Evolutionary conservation across 1,140 invertebrate species (phyloP).

Genomic region (Bombus haemorrhoidalis): DNA sequence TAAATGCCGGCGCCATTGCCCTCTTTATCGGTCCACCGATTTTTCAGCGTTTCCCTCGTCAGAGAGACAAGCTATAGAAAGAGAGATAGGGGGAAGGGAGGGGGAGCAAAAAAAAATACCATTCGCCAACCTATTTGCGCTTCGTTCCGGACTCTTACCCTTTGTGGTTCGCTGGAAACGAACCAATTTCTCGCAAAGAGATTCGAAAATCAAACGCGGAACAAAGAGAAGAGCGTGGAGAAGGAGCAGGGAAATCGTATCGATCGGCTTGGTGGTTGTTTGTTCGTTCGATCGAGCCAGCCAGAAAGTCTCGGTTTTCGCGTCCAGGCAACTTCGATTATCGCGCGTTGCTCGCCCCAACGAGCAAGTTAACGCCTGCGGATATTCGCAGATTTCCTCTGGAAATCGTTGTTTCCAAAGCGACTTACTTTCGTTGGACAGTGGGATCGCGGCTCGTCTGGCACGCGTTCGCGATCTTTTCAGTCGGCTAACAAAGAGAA

Average conservation of each 20-base stretch:
- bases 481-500: constrained; percentile 30
- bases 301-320: background rate
- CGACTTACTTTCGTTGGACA: background rate
- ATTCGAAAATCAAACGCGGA: background rate
- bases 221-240: background rate
- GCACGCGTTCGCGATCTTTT: background rate
- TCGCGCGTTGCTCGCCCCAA: background rate
- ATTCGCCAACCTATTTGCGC: no score
- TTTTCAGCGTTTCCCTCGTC: no score
- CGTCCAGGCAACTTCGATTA: background rate
- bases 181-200: background rate
- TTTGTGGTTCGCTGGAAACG: background rate
- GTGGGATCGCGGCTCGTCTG: no score
- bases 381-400: background rate
- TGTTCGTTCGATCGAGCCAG: background rate
- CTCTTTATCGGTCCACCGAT: no score
- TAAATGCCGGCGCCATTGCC: no score
- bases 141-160: background rate
- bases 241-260: background rate
- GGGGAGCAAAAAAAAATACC: accelerated
- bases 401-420: background rate
- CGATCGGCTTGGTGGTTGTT: background rate
- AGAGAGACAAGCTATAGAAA: background rate
- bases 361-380: no score
- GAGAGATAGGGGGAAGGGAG: accelerated